Percentiles rank a stretch among this genome's conserved stretches.
These are phyloP conservation scores for Gari tellinella DNA, from an alignment of 2,888 invertebrate species.

Conservation along the genomic window DNA sequence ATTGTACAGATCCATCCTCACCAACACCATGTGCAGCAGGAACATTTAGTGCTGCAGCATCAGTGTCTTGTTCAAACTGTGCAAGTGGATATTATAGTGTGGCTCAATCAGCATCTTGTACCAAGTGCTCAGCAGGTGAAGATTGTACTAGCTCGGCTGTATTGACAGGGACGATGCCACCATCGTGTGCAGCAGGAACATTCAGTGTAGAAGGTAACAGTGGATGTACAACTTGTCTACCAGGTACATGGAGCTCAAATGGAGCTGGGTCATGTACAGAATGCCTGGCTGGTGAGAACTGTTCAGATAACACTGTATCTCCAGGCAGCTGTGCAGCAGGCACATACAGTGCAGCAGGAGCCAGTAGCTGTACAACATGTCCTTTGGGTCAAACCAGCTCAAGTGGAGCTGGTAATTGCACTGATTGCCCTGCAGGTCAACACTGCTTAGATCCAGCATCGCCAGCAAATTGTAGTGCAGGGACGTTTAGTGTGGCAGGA, in stretches of 20 bases:
- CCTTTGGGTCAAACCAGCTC: constrained; percentile 70
- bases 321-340: constrained; percentile 39
- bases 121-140: constrained; percentile 68
- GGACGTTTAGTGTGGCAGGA: constrained; percentile 56
- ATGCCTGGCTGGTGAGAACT: constrained; percentile 77
- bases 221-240: constrained; percentile 36
- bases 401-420: constrained; percentile 71
- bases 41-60: constrained; percentile 56
- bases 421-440: constrained; percentile 78
- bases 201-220: constrained; percentile 59
- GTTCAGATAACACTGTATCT: constrained; percentile 64
- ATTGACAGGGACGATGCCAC: constrained; percentile 38
- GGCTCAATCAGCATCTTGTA: constrained; percentile 60
- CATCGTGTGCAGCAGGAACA: constrained; percentile 60
- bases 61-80: constrained; percentile 51
- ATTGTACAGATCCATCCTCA: constrained; percentile 43
- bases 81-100: constrained; percentile 62
- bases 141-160: constrained; percentile 52
- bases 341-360: constrained; percentile 70
- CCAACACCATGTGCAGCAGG: constrained; percentile 53
- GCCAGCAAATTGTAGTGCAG: constrained; percentile 48
- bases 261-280: constrained; percentile 58
- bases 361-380: constrained; percentile 70
- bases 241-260: constrained; percentile 40
- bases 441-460: constrained; percentile 65